Evolutionary conservation across 2,113 vertebrate genomes (phyloP).

Genomic region (Lichenostomus cassidix): DNA sequence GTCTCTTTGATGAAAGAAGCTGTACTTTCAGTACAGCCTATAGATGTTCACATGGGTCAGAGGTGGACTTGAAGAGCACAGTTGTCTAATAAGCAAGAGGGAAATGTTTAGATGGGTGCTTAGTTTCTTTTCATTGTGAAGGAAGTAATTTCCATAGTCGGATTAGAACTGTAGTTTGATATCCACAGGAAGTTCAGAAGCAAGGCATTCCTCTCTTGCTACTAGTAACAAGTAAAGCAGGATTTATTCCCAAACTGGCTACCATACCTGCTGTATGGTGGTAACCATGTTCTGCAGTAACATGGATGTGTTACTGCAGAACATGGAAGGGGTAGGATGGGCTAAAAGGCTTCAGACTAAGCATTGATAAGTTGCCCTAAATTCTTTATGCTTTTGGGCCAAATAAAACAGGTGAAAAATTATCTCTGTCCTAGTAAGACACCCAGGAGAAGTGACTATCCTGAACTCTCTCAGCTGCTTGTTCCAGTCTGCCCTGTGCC

Average conservation of each 20-base stretch:
- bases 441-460: neutral
- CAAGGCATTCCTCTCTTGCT: neutral
- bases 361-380: neutral
- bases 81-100: neutral
- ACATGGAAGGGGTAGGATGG: neutral
- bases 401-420: neutral
- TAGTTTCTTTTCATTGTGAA: neutral
- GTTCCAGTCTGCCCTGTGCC: neutral
- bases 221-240: neutral
- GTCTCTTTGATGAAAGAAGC: neutral
- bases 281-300: too few species aligned
- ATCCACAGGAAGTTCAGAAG: neutral
- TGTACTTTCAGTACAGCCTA: neutral
- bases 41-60: neutral
- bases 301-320: neutral
- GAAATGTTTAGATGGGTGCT: neutral
- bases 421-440: neutral
- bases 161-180: neutral
- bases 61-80: neutral
- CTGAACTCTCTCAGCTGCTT: neutral
- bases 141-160: neutral
- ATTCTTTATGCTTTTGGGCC: neutral
- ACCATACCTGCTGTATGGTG: neutral
- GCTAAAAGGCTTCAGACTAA: neutral
- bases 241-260: neutral